Percentiles rank a stretch among this genome's conserved stretches.
These are phyloP conservation scores for Cuculus canorus DNA, from an alignment of 2,797 vertebrate species.

Conservation along the genomic window DNA sequence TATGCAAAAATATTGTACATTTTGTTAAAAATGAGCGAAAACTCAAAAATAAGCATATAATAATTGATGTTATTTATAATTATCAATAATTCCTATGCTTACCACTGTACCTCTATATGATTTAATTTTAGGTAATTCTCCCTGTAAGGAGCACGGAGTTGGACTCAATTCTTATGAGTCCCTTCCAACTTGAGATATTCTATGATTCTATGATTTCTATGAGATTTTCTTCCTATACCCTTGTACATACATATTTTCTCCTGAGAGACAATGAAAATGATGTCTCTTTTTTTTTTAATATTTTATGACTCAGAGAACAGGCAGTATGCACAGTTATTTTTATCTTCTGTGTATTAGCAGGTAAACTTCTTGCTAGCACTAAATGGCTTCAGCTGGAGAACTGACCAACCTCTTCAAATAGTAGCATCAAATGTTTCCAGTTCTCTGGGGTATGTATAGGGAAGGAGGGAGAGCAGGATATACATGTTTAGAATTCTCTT, in stretches of 20 bases:
- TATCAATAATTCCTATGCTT: not conserved
- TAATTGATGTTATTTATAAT: not conserved
- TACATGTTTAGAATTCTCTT: accelerated
- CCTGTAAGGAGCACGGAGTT: not conserved
- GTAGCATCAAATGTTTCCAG: not conserved
- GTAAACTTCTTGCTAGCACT: not conserved
- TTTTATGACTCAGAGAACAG: not conserved
- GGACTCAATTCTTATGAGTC: not conserved
- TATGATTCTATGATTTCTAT: not conserved
- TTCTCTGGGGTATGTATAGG: not conserved
- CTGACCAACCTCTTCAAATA: not conserved
- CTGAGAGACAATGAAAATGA: not conserved
- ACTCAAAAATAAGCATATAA: not conserved
- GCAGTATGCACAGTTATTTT: too few relatives aligned
- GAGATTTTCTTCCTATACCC: not conserved
- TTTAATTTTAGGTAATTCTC: not conserved
- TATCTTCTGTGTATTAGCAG: not conserved
- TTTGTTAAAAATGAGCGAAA: not conserved
- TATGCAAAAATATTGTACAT: not conserved
- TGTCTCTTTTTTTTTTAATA: not conserved
- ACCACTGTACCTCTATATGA: not conserved
- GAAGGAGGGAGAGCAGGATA: not conserved
- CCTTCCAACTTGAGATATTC: not conserved
- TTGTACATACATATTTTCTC: not conserved
- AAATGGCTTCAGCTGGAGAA: not conserved